These are phyloP conservation scores for Philypnodon macrostomus DNA, from an alignment of 2,797 vertebrate genomes.

Conservation along the genomic window DNA sequence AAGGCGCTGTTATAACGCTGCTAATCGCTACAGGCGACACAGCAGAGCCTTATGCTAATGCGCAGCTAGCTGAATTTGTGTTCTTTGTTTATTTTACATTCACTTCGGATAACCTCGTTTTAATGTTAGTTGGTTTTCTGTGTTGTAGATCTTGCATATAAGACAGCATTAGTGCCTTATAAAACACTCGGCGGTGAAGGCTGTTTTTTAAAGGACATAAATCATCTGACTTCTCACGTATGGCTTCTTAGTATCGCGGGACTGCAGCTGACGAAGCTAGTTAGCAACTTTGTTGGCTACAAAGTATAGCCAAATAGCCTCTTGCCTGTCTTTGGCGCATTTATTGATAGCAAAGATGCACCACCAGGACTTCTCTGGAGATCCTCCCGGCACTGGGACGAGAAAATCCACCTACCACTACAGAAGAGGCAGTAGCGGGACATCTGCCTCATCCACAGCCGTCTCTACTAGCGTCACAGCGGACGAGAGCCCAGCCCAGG, in stretches of 20 bases:
- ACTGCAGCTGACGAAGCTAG: conserved; percentile 51
- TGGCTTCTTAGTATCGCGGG: conserved; percentile 58
- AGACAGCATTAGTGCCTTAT: neutral
- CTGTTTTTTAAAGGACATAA: conserved; percentile 46
- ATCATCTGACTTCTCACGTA: conserved; percentile 57
- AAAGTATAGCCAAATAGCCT: conserved; percentile 18
- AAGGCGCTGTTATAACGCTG: conserved; percentile 24
- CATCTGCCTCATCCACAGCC: conserved; percentile 68
- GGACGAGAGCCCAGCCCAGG: conserved; percentile 79
- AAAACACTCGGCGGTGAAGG: neutral
- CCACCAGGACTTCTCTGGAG: conserved; percentile 88
- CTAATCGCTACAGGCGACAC: conserved; percentile 34
- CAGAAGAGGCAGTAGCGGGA: conserved; percentile 81
- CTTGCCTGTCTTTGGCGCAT: conserved; percentile 18
- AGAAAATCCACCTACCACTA: conserved; percentile 84
- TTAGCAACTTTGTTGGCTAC: conserved; percentile 46
- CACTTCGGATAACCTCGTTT: neutral
- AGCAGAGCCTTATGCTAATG: conserved; percentile 44
- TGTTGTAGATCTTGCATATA: neutral
- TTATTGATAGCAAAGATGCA: conserved; percentile 77
- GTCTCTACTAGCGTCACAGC: conserved; percentile 60
- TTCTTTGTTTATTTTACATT: conserved; percentile 40
- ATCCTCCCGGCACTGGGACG: conserved; percentile 66
- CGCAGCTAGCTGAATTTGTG: conserved; percentile 33
- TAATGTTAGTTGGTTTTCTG: neutral